Conservation (phyloP, 2,888 invertebrate genomes). For the Diaprepes abbreviatus region DNA sequence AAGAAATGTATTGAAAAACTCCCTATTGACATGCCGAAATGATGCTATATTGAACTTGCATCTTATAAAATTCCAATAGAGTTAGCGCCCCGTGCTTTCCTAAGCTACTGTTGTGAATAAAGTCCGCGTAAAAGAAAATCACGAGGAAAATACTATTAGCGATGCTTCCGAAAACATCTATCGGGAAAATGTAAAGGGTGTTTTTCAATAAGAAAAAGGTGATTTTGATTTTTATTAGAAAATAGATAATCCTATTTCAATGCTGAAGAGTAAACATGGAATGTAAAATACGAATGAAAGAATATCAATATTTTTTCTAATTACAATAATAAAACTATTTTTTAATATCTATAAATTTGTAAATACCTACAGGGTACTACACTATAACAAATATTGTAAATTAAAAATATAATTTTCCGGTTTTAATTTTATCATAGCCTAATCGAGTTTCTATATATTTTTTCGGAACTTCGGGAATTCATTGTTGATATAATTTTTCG, state of each 20-base stretch:
- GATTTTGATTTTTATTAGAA: background rate
- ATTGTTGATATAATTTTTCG: too few species aligned
- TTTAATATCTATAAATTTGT: too few species aligned
- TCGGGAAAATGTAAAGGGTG: background rate
- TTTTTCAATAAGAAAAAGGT: background rate
- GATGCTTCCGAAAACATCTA: slow-evolving; percentile 5
- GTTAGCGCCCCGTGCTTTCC: slow-evolving; percentile 15
- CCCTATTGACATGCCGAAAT: slow-evolving; percentile 10
- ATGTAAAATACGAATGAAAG: too few species aligned
- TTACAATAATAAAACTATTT: too few species aligned
- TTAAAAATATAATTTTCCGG: too few species aligned
- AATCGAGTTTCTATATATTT: too few species aligned
- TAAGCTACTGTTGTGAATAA: slow-evolving; percentile 30
- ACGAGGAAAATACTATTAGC: slow-evolving; percentile 19
- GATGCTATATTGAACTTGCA: slow-evolving; percentile 16
- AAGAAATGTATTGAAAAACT: background rate
- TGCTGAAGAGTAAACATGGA: too few species aligned
- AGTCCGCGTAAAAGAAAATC: slow-evolving; percentile 27
- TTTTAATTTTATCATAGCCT: too few species aligned
- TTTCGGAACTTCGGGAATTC: too few species aligned
- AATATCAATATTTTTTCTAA: too few species aligned
- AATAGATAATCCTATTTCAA: background rate
- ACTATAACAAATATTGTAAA: too few species aligned
- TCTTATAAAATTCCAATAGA: slow-evolving; percentile 37
- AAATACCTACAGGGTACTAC: too few species aligned